phyloP scores from a whole-genome alignment of 2,888 invertebrate genomes.

The Marronus borbonicus region DNA sequence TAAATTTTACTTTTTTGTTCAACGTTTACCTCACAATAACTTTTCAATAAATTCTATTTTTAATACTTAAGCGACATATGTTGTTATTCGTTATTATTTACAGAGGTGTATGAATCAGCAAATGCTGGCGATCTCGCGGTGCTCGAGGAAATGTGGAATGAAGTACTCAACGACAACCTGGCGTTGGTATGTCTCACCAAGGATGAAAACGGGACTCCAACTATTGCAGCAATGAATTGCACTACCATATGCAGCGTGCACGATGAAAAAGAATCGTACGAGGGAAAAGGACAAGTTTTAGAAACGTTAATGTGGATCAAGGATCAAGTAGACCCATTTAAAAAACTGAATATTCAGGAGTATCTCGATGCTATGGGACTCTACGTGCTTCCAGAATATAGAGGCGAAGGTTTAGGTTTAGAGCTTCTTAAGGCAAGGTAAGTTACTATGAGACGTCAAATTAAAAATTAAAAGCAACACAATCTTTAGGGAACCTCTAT shows the following conservation, averaged over 20 bases:
- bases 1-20: no score
- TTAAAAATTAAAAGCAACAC: background rate
- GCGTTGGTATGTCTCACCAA: slow-evolving; percentile 66
- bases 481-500: slow-evolving; percentile 70
- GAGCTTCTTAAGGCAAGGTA: slow-evolving; percentile 60
- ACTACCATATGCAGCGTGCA: slow-evolving; percentile 50
- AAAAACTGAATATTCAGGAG: slow-evolving; percentile 58
- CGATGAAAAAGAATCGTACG: slow-evolving; percentile 29
- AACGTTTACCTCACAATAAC: no score
- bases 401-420: slow-evolving; percentile 63
- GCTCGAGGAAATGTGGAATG: slow-evolving; percentile 45
- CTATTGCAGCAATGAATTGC: slow-evolving; percentile 66
- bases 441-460: background rate
- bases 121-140: slow-evolving; percentile 11
- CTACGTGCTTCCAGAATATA: slow-evolving; percentile 61
- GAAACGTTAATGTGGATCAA: slow-evolving; percentile 34
- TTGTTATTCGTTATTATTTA: slow-evolving; percentile 3
- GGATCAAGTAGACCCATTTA: slow-evolving; percentile 57
- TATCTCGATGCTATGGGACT: slow-evolving; percentile 65
- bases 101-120: slow-evolving; percentile 25
- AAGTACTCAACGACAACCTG: slow-evolving; percentile 62
- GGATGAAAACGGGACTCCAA: slow-evolving; percentile 62
- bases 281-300: slow-evolving; percentile 1
- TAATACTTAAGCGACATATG: no score
- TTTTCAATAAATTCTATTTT: no score